Base-by-base conservation (phyloP, 1,140 invertebrate genomes). In the Hyposmocoma kahamanoa region DNA sequence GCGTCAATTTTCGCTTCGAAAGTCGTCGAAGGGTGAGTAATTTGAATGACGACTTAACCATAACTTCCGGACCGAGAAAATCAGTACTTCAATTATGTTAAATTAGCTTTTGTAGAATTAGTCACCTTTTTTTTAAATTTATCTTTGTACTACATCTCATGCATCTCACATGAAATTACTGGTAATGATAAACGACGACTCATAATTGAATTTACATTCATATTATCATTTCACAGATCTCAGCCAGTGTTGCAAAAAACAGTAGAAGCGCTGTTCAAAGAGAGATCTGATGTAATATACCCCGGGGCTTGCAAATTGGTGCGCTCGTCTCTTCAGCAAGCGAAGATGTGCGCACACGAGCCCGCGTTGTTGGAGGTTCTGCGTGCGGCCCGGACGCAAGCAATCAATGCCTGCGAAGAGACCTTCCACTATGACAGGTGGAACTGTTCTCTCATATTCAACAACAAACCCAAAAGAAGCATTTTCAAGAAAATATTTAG, bases 401-500 rank as follows among this genome's bases (percentile, higher is more conserved):
- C 89, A 0, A 84, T 90, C 22, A 67, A 53, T 0, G 83, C 89
- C 24, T 91, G 90, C 49, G 86, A 89, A 64, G 84, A 88, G 55
- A 79, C 87, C 26, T 91, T 90, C 51, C 84, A 88, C 49, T 91
- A 87, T 54, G 89, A 91, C 55, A 84, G 89, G 42, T 91, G 90
- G 90, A 90, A 90, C 61, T 91, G 90, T 55, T 89, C 89, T 10
- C 72, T 87, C 19, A 24, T 79, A 0, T 84, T 67, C 46, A 87
- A 87, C 57, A 86, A 62, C 9, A 86, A 87, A 52, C 56, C 78
- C 26, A 89, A 88, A 43, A 73, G 75, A 18, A 88, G 85, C 54
- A 86, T 89, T 45, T 91, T 90, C 61, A 88, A 88, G 48, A 90
- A 89, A 54, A 65, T 90, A 19, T 91, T 89, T 28, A 88, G 93